Evolutionary conservation across 1,140 invertebrate species (phyloP).

Genomic region (Drosophila mauritiana): DNA sequence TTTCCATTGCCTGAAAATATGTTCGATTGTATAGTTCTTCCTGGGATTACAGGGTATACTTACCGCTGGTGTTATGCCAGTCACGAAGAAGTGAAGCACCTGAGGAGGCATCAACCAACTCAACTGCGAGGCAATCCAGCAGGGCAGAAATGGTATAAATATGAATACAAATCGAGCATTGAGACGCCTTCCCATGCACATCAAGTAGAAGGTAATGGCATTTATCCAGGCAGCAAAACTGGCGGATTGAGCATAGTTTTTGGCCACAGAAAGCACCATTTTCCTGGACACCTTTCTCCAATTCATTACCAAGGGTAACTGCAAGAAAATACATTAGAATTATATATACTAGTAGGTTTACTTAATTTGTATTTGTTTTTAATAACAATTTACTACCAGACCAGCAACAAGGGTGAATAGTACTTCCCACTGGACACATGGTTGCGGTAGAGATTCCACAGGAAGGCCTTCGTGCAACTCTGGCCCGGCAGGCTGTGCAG

Average conservation of each 20-base stretch:
- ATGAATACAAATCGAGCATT: conserved; percentile 26
- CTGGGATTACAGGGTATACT: neutral
- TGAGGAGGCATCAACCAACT: conserved; percentile 39
- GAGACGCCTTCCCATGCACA: conserved; percentile 30
- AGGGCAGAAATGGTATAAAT: conserved; percentile 27
- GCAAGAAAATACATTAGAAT: neutral
- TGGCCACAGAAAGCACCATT: neutral
- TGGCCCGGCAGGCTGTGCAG: conserved; percentile 50
- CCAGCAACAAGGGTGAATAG: conserved; percentile 59
- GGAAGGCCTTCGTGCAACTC: conserved; percentile 44
- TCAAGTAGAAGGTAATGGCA: conserved; percentile 37
- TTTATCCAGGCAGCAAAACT: conserved; percentile 37
- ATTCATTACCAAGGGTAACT: conserved; percentile 35
- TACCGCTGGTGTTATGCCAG: conserved; percentile 44
- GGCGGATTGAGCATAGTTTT: conserved; percentile 40
- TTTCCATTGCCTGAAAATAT: conserved; percentile 41
- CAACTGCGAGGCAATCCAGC: conserved; percentile 25
- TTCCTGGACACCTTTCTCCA: conserved; percentile 13
- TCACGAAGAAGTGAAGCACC: conserved; percentile 41
- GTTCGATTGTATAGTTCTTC: neutral
- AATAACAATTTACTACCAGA: conserved; percentile 17
- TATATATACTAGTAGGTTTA: neutral
- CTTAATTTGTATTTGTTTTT: neutral
- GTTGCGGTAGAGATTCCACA: conserved; percentile 64
- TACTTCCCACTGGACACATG: conserved; percentile 60